A percentile compares a stretch with the other conserved stretches of the same genome.
phyloP scores from a whole-genome alignment of 2,888 invertebrate genomes.

The Sialis fuliginosa region DNA sequence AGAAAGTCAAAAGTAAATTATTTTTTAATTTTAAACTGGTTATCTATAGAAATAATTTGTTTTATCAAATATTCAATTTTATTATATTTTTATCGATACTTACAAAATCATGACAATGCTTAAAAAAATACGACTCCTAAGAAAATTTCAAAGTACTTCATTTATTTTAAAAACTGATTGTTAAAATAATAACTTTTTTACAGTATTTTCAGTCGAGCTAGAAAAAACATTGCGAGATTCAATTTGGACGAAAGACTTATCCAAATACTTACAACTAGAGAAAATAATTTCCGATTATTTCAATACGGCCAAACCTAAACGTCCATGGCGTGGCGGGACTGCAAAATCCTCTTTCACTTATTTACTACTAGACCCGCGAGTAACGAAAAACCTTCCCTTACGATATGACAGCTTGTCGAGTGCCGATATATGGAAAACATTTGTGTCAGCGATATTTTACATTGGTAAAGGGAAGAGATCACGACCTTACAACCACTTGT shows the following conservation, averaged over 20 bases:
- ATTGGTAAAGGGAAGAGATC: constrained; percentile 86
- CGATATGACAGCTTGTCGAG: constrained; percentile 27
- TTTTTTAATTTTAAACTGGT: too few relatives aligned
- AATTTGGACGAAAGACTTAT: constrained; percentile 35
- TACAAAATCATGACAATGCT: too few relatives aligned
- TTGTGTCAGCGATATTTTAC: constrained; percentile 81
- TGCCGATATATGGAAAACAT: constrained; percentile 50
- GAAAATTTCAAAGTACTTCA: too few relatives aligned
- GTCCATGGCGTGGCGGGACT: constrained; percentile 52
- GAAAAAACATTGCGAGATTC: constrained; percentile 38
- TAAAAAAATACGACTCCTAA: too few relatives aligned
- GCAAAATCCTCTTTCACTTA: constrained; percentile 81
- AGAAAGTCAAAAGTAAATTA: too few relatives aligned
- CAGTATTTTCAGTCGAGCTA: constrained; percentile 48
- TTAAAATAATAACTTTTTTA: constrained; percentile 10
- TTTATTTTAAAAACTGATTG: too few relatives aligned
- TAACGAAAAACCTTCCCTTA: constrained; percentile 59
- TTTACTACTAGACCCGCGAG: constrained; percentile 69
- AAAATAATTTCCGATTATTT: constrained; percentile 39
- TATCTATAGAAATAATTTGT: too few relatives aligned
- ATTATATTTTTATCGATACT: not conserved
- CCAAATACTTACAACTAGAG: constrained; percentile 38
- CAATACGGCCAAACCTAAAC: constrained; percentile 30
- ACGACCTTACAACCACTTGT: constrained; percentile 78
- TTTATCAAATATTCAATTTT: not conserved